phyloP scores from a whole-genome alignment of 2,797 vertebrate genomes.

The Chiroxiphia lanceolata region DNA sequence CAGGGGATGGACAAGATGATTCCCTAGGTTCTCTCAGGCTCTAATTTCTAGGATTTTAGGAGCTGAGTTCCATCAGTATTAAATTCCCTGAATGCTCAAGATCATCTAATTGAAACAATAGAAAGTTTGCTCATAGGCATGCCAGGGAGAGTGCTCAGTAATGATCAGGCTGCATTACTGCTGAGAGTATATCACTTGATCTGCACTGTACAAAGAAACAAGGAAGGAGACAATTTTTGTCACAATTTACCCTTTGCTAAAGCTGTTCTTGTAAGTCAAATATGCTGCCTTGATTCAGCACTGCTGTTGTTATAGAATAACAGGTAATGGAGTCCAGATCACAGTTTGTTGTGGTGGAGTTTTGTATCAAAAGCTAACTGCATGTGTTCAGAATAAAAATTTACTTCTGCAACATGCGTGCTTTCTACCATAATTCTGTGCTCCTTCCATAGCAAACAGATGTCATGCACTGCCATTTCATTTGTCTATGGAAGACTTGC shows the following conservation, averaged over 20 bases:
- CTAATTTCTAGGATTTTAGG: slow-evolving; percentile 66
- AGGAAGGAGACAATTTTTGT: slow-evolving; percentile 54
- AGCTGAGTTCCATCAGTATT: slow-evolving; percentile 57
- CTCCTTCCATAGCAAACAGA: background rate
- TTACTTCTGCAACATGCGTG: background rate
- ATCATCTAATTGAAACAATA: slow-evolving; percentile 69
- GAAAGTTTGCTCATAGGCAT: slow-evolving; percentile 69
- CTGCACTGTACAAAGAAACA: slow-evolving; percentile 46
- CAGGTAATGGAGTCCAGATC: slow-evolving; percentile 17
- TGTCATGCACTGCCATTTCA: background rate
- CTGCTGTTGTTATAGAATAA: background rate
- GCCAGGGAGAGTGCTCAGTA: slow-evolving; percentile 61
- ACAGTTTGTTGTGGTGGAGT: background rate
- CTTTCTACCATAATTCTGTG: background rate
- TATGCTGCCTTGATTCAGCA: slow-evolving; percentile 11
- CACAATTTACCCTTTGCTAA: slow-evolving; percentile 27
- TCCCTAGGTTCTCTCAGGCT: slow-evolving; percentile 43
- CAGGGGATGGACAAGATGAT: slow-evolving; percentile 53
- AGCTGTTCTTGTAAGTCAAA: slow-evolving; percentile 32
- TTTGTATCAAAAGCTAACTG: slow-evolving; percentile 16
- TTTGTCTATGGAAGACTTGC: background rate
- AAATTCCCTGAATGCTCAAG: slow-evolving; percentile 63
- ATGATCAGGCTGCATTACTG: slow-evolving; percentile 59
- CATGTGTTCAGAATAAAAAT: slow-evolving; percentile 35
- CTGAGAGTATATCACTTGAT: slow-evolving; percentile 59